Conservation (phyloP, 2,113 vertebrate genomes). For the Macheiramphus alcinus region DNA sequence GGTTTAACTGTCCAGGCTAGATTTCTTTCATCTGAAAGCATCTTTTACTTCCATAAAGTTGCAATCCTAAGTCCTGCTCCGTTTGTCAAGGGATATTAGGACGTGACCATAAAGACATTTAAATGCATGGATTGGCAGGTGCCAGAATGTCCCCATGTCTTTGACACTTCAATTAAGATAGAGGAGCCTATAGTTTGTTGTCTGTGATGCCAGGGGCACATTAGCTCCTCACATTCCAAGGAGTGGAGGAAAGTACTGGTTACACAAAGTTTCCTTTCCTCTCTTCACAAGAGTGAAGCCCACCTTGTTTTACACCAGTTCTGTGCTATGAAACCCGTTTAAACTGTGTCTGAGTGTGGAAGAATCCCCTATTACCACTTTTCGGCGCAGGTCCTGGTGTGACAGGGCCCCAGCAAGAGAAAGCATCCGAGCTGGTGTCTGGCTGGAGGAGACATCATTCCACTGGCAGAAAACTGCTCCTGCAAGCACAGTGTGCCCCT, state of each 20-base stretch:
- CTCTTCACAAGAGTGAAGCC: not conserved
- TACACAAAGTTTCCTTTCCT: not conserved
- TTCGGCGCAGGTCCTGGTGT: not conserved
- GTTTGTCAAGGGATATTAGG: not conserved
- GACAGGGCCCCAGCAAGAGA: not conserved
- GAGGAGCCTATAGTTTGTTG: not conserved
- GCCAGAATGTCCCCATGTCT: not conserved
- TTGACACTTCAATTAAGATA: not conserved
- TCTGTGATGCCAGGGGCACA: not conserved
- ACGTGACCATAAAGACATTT: not conserved
- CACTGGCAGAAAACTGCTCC: not conserved
- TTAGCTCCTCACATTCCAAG: not conserved
- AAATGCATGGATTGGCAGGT: not conserved
- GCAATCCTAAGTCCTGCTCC: not conserved
- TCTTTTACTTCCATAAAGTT: not conserved
- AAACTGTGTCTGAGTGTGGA: not conserved
- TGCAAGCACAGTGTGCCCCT: not conserved
- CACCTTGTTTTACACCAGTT: not conserved
- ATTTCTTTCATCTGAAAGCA: not conserved
- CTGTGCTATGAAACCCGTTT: not conserved
- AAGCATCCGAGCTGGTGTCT: not conserved
- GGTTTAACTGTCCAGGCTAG: not conserved
- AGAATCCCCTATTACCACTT: not conserved
- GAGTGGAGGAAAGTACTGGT: not conserved
- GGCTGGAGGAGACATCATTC: not conserved